Percentiles rank a stretch among this genome's conserved stretches.
Evolutionary conservation across 2,797 vertebrate species (phyloP).

Genomic region (Choloepus didactylus): DNA sequence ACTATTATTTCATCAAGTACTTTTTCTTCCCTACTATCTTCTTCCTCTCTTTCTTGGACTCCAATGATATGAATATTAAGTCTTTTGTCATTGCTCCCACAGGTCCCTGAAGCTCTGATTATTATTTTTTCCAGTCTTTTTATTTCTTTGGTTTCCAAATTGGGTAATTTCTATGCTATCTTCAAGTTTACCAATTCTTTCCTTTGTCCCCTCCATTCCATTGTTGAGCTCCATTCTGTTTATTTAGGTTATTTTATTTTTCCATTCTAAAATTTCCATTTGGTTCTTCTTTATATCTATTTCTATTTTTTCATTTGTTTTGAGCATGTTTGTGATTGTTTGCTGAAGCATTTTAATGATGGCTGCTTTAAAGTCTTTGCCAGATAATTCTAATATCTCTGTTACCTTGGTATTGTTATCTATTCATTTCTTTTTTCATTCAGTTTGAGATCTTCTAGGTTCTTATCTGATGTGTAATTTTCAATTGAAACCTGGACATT

Average conservation of each 20-base stretch:
- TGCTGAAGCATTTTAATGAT: neutral
- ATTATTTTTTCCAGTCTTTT: neutral
- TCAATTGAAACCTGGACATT: neutral
- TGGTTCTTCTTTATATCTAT: neutral
- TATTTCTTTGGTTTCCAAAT: neutral
- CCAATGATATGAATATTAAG: neutral
- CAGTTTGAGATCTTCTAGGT: neutral
- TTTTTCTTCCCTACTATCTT: neutral
- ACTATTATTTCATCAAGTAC: neutral
- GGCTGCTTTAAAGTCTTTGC: neutral
- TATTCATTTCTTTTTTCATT: neutral
- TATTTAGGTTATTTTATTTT: neutral
- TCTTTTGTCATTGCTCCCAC: neutral
- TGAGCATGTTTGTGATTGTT: neutral
- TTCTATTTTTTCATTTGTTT: conserved; percentile 7
- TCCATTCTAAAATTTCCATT: neutral
- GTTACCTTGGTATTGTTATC: neutral
- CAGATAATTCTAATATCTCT: neutral
- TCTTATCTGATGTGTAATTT: neutral
- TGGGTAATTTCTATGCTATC: neutral
- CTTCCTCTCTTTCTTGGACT: neutral
- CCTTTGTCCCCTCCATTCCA: neutral
- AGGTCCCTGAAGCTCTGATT: neutral
- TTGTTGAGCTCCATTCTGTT: neutral
- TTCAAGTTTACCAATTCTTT: neutral